These are phyloP conservation scores for Glareola pratincola DNA, from an alignment of 2,113 vertebrate species.

Conservation along the genomic window DNA sequence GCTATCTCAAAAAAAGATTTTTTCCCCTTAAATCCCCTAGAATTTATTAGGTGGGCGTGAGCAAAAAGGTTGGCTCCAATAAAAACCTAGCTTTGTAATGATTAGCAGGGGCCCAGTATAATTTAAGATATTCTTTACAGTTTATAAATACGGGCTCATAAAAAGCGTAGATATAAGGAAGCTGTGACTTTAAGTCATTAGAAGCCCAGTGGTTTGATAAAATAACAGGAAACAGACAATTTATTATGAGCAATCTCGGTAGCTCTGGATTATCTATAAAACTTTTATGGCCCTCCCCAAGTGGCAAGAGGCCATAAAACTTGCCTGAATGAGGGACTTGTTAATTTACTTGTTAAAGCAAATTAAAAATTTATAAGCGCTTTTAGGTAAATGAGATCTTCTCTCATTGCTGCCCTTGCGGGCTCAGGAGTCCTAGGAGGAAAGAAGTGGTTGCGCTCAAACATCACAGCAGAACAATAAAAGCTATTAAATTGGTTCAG, in stretches of 20 bases:
- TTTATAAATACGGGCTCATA: slow-evolving; percentile 84
- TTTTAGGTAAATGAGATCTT: slow-evolving; percentile 99
- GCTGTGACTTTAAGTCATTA: slow-evolving; percentile 88
- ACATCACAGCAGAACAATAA: slow-evolving; percentile 96
- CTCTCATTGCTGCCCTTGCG: slow-evolving; percentile 91
- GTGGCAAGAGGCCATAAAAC: slow-evolving; percentile 98
- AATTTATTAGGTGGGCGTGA: slow-evolving; percentile 57
- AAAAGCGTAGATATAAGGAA: slow-evolving; percentile 75
- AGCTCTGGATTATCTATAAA: slow-evolving; percentile 99
- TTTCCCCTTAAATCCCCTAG: not conserved
- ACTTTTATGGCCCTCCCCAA: slow-evolving; percentile 94
- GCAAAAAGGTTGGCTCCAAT: slow-evolving; percentile 53
- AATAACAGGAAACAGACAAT: slow-evolving; percentile 97
- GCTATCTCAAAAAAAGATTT: not conserved
- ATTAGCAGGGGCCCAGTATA: slow-evolving; percentile 73
- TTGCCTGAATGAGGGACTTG: slow-evolving; percentile 99
- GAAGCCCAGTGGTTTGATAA: slow-evolving; percentile 89
- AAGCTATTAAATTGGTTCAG: slow-evolving; percentile 93
- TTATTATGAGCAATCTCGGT: slow-evolving; percentile 92
- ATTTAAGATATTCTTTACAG: slow-evolving; percentile 84
- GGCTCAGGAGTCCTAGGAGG: slow-evolving; percentile 87
- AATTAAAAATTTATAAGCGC: slow-evolving; percentile 99
- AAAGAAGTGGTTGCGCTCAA: slow-evolving; percentile 86
- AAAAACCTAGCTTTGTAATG: slow-evolving; percentile 59
- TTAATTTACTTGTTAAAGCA: slow-evolving; percentile 99